Evolutionary conservation across 2,113 vertebrate species (phyloP), one percentile per base, ranked within the genome.

Genomic region (Castor canadensis): DNA sequence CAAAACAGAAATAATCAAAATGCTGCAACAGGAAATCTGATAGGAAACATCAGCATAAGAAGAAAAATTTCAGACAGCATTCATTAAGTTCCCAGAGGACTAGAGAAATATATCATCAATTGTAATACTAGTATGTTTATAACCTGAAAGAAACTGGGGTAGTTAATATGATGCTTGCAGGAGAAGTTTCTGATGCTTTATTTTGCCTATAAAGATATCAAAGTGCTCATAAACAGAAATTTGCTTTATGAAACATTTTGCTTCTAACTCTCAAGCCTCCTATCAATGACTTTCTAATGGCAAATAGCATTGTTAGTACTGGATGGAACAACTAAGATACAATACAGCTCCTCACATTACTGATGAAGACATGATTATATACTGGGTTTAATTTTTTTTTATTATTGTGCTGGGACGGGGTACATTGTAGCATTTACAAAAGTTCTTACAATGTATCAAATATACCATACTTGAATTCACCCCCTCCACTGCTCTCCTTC

Each of bases 1-100:
- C 91, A 89, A 91, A 95, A 83, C 28, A 93, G 83, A 96, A 96
- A 89, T 91, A 89, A 96, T 93, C 66, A 80, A 96, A 95, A 91
- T 76, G 49, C 49, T 91, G 9, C n/a, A 47, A 76, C 80, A 72
- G 67, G 75, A 91, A 95, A 96, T 91, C 54, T 90, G 76, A 96
- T 73, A 91, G 58, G n/a, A 95, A 91, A 76, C 32, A 49, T 60
- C 38, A 30, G 71, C 58, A 72, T 0, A 4, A 64, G 45, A 79
- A 49, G 60, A 72, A 87, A 95, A 95, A 83, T 62, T 85, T 52
- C n/a, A 87, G 30, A 17, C 3, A 0, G 15, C 11, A 32, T 84
- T 94, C 71, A 80, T 77, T 94, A 89, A 92, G 38, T 28, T 89
- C 38, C 54, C 12, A 30, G 71, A 94, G 40, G 40, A 52, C 56